A percentile compares a stretch with the other conserved stretches of the same genome.
Evolutionary conservation across 1,140 invertebrate species (phyloP).

Genomic region (Arctopsyche grandis): DNA sequence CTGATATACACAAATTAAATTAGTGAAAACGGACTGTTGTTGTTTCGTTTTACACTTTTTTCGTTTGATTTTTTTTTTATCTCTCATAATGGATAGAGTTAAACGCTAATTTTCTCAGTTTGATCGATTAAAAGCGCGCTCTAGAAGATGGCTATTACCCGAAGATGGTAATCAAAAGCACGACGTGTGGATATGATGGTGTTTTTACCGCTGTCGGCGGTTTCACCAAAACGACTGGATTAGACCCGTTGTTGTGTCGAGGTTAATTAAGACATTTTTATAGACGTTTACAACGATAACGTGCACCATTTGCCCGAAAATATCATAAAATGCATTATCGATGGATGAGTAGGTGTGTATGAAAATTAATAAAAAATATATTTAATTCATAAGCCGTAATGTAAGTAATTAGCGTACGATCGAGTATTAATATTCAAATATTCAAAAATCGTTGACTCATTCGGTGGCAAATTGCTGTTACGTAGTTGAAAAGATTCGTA

Average conservation of each 20-base stretch:
- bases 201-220: conserved; percentile 41
- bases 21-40: conserved; percentile 44
- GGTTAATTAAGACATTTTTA: conserved; percentile 51
- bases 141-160: conserved; percentile 48
- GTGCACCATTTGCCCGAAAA: not conserved
- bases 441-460: too few species aligned
- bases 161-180: conserved; percentile 50
- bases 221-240: conserved; percentile 25
- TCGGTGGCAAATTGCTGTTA: too few species aligned
- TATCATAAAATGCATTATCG: not conserved
- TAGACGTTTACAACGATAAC: conserved; percentile 3
- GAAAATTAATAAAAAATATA: not conserved
- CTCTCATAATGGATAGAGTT: conserved; percentile 23
- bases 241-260: conserved; percentile 30
- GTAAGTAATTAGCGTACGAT: not conserved
- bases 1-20: conserved; percentile 50
- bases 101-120: conserved; percentile 49
- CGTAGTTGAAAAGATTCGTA: too few species aligned
- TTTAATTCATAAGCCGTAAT: not conserved
- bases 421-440: not conserved
- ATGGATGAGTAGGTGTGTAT: not conserved
- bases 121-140: conserved; percentile 47
- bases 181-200: conserved; percentile 39
- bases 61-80: not conserved
- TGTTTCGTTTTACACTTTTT: conserved; percentile 25